Percentiles rank a stretch among this genome's conserved stretches.
These are phyloP conservation scores for Electrophaes corylata DNA, from an alignment of 2,888 invertebrate species.

Conservation along the genomic window DNA sequence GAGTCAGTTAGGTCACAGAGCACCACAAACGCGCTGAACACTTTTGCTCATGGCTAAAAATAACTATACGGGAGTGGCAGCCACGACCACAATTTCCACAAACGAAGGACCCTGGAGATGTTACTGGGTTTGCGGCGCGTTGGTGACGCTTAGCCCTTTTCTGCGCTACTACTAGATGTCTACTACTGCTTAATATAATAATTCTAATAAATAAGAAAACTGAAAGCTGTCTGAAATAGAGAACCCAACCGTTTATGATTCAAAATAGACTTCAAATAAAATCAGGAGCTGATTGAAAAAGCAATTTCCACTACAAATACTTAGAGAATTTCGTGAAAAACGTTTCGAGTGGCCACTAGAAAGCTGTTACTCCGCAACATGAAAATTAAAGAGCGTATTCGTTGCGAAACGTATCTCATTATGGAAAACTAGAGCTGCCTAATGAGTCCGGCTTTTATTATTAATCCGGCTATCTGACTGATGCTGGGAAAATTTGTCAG, in stretches of 20 bases:
- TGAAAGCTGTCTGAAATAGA: not conserved
- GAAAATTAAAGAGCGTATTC: conserved; percentile 68
- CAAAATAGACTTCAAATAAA: conserved; percentile 13
- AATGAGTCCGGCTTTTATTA: not conserved
- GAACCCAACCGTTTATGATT: not conserved
- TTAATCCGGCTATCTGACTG: not conserved
- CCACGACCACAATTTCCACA: no score
- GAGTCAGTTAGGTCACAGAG: no score
- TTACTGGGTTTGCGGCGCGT: no score
- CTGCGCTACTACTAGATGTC: no score
- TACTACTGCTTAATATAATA: no score
- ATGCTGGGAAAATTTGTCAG: no score
- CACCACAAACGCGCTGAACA: no score
- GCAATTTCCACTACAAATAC: conserved; percentile 28
- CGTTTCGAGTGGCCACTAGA: conserved; percentile 48
- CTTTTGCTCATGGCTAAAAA: no score
- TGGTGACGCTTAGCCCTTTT: no score
- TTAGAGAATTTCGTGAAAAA: conserved; percentile 37
- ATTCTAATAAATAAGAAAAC: no score
- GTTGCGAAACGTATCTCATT: conserved; percentile 75
- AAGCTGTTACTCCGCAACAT: conserved; percentile 59
- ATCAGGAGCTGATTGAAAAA: conserved; percentile 22
- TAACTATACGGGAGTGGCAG: no score
- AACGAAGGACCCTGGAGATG: no score
- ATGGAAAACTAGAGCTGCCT: conserved; percentile 40